These are phyloP conservation scores for Hemiscyllium ocellatum DNA, from an alignment of 2,113 vertebrate species.

Conservation along the genomic window DNA sequence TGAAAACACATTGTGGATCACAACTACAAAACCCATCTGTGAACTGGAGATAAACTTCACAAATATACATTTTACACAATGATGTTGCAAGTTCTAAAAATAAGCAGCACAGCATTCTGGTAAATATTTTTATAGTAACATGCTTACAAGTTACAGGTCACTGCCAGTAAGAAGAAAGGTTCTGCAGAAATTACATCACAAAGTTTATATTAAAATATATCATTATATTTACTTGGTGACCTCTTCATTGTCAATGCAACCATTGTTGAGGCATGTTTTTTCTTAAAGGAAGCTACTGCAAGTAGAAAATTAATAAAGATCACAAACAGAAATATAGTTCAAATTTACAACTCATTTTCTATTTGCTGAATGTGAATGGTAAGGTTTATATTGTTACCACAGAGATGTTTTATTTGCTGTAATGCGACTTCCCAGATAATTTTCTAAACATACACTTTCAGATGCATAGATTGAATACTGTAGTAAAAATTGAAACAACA, in stretches of 20 bases:
- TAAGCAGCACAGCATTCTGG: background rate
- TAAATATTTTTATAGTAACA: background rate
- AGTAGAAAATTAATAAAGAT: background rate
- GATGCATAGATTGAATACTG: background rate
- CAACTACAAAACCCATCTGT: background rate
- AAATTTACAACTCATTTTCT: background rate
- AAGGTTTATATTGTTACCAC: background rate
- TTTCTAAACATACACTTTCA: background rate
- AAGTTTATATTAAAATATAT: background rate
- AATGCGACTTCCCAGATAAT: background rate
- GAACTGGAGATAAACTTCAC: background rate
- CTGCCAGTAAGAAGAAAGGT: background rate
- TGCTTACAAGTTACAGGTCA: background rate
- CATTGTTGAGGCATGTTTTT: background rate
- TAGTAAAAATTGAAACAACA: background rate
- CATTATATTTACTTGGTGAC: background rate
- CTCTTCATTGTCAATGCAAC: background rate
- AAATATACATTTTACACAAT: background rate
- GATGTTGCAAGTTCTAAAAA: slow-evolving; percentile 23
- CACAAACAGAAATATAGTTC: background rate
- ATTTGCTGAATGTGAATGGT: background rate
- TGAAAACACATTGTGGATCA: background rate
- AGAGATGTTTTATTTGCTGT: background rate
- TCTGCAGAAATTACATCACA: background rate
- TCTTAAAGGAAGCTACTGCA: background rate